phyloP scores from a whole-genome alignment of 1,140 invertebrate genomes.

The Tetramorium simillimum region DNA sequence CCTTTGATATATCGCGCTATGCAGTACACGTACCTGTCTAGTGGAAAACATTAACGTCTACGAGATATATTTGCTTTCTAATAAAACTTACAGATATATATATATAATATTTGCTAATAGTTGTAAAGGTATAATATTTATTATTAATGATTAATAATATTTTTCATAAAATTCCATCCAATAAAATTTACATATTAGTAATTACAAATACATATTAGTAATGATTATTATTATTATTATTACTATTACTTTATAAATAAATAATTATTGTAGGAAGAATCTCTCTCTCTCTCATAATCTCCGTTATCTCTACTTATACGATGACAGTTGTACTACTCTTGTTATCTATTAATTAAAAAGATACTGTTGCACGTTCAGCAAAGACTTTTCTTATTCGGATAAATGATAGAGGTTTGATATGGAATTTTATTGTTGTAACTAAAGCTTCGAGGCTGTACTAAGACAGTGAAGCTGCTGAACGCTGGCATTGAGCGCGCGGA shows the following conservation, averaged over 20 bases:
- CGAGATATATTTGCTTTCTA: background rate
- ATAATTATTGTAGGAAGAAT: background rate
- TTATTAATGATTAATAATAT: background rate
- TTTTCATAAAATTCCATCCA: background rate
- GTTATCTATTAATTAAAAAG: slow-evolving; percentile 23
- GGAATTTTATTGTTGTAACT: slow-evolving; percentile 31
- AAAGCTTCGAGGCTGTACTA: background rate
- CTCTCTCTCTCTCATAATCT: too few species aligned
- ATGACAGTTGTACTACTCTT: background rate
- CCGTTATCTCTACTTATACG: background rate
- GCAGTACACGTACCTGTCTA: background rate
- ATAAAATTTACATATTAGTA: background rate
- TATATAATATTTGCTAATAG: background rate
- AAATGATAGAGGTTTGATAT: background rate
- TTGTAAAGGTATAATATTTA: background rate
- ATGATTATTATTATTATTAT: background rate
- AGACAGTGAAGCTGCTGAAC: background rate
- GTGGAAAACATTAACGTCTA: background rate
- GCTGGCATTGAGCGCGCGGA: background rate
- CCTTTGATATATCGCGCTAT: slow-evolving; percentile 7
- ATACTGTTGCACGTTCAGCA: too few species aligned
- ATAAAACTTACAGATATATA: background rate
- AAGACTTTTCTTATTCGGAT: background rate
- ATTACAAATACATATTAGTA: background rate
- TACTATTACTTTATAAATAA: background rate